phyloP scores from a whole-genome alignment of 2,797 vertebrate genomes.

The Bucorvus abyssinicus region DNA sequence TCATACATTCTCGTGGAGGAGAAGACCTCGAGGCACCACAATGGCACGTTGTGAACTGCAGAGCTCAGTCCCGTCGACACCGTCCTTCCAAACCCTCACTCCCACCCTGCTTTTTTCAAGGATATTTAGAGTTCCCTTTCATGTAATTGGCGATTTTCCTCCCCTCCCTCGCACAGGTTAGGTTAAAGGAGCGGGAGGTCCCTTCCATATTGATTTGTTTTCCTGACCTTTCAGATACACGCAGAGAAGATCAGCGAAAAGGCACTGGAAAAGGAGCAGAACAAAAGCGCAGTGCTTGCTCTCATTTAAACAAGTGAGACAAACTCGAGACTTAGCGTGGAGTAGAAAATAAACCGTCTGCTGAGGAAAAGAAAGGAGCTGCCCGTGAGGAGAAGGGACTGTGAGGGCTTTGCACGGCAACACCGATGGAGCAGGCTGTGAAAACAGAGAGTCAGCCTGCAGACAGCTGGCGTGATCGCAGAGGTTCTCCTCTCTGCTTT shows the following conservation, averaged over 20 bases:
- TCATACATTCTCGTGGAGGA: not conserved
- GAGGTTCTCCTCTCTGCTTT: not conserved
- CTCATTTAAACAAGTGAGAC: slow-evolving; percentile 20
- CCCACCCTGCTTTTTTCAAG: slow-evolving; percentile 33
- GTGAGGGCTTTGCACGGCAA: not conserved
- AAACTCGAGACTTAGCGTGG: not conserved
- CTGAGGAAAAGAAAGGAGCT: not conserved
- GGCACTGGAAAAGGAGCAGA: not conserved
- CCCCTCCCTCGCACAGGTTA: slow-evolving; percentile 25
- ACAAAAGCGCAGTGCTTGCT: not conserved
- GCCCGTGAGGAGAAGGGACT: not conserved
- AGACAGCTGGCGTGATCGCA: not conserved
- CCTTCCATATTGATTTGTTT: slow-evolving; percentile 67
- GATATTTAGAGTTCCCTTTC: slow-evolving; percentile 68
- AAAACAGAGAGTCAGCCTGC: not conserved
- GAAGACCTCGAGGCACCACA: not conserved
- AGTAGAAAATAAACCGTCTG: not conserved
- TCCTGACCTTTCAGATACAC: slow-evolving; percentile 68
- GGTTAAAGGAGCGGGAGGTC: slow-evolving; percentile 64
- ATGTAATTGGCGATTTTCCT: slow-evolving; percentile 29
- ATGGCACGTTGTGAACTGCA: not conserved
- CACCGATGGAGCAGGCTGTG: not conserved
- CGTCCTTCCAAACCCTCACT: slow-evolving; percentile 30
- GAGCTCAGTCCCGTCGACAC: slow-evolving; percentile 33
- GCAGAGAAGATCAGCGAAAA: slow-evolving; percentile 57